Conservation (phyloP, 2,888 invertebrate genomes). For the Limenitis camilla region DNA sequence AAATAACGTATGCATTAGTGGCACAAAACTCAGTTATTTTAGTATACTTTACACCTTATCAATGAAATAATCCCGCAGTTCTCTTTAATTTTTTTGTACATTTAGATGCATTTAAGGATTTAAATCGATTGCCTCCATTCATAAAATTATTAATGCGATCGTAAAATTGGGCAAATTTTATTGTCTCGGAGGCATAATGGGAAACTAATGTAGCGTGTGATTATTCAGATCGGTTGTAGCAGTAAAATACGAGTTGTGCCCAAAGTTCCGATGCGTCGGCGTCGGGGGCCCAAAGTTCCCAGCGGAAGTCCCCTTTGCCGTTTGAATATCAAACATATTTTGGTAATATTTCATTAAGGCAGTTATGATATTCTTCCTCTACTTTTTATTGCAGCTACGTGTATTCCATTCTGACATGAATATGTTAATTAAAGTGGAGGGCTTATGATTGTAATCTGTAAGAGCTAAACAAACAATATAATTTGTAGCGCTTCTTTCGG, state of each 20-base stretch:
- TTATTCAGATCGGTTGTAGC: constrained; percentile 72
- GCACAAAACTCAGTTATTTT: no score
- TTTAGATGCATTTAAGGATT: constrained; percentile 62
- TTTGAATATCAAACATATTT: constrained; percentile 72
- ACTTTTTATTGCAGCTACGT: constrained; percentile 49
- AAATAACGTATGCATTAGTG: no score
- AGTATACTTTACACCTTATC: no score
- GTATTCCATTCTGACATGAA: constrained; percentile 49
- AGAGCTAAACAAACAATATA: background rate
- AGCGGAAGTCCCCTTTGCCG: constrained; percentile 65
- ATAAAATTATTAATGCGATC: constrained; percentile 75
- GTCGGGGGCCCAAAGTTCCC: constrained; percentile 45
- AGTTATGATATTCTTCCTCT: constrained; percentile 72
- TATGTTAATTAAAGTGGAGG: constrained; percentile 37
- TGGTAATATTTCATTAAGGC: constrained; percentile 66
- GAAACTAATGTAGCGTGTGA: constrained; percentile 75
- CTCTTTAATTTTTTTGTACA: no score
- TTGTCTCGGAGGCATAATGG: constrained; percentile 74
- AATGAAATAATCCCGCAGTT: no score
- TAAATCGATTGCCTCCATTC: constrained; percentile 70
- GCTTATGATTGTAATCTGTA: constrained; percentile 14
- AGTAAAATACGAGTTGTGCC: constrained; percentile 68
- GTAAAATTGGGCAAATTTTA: constrained; percentile 75
- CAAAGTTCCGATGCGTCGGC: constrained; percentile 36
- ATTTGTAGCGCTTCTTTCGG: no score